Evolutionary conservation across 2,888 invertebrate species (phyloP).

Genomic region (Falcaria lacertinaria): DNA sequence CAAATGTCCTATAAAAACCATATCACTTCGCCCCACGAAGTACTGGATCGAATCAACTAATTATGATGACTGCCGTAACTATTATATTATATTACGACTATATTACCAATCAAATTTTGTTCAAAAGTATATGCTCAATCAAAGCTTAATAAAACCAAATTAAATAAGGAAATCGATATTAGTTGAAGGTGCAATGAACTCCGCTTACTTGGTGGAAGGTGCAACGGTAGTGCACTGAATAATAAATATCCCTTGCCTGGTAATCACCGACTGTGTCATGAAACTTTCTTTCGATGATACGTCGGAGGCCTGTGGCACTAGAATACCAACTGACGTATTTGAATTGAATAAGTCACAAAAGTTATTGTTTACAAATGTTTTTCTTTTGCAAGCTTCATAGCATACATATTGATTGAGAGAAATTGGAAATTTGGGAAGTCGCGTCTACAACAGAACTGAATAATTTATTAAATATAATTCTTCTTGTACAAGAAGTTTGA

Average conservation of each 20-base stretch:
- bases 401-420: neutral
- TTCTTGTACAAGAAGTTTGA: too few relatives aligned
- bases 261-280: conserved; percentile 44
- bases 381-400: neutral
- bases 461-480: too few relatives aligned
- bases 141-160: neutral
- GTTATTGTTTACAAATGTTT: neutral
- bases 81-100: too few relatives aligned
- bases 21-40: too few relatives aligned
- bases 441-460: too few relatives aligned
- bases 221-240: conserved; percentile 53
- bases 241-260: conserved; percentile 64
- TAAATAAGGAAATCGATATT: conserved; percentile 12
- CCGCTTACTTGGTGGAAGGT: conserved; percentile 25
- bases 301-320: conserved; percentile 40
- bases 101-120: too few relatives aligned
- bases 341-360: neutral
- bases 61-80: too few relatives aligned
- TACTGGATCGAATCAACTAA: too few relatives aligned
- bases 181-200: conserved; percentile 30
- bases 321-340: conserved; percentile 26
- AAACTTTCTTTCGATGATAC: conserved; percentile 28
- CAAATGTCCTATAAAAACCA: too few relatives aligned
- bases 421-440: neutral
- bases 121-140: too few relatives aligned